Conservation (phyloP, 1,140 invertebrate genomes). For the Orchestia grillus region DNA sequence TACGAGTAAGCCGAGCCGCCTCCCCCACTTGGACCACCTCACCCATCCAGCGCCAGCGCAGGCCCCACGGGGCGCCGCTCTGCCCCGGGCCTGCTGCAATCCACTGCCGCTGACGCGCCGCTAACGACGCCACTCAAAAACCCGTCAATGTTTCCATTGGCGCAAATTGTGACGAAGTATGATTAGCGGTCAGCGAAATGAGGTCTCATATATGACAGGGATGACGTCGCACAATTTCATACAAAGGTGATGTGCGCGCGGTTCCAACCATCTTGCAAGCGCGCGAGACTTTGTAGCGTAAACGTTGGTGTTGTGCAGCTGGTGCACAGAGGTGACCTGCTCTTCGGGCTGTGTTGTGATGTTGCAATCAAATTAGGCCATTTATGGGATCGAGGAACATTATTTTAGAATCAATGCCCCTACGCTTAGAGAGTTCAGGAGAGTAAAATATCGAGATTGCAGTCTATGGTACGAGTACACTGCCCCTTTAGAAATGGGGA, state of each 20-base stretch:
- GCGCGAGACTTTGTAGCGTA: not conserved
- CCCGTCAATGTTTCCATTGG: not conserved
- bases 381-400: not conserved
- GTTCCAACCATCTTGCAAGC: not conserved
- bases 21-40: too few relatives aligned
- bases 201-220: slow-evolving; percentile 3
- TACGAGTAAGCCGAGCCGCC: too few relatives aligned
- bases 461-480: too few relatives aligned
- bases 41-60: too few relatives aligned
- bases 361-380: not conserved
- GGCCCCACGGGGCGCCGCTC: too few relatives aligned
- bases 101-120: not conserved
- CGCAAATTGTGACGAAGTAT: slow-evolving; percentile 38
- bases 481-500: too few relatives aligned
- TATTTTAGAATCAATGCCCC: too few relatives aligned
- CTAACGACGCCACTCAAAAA: not conserved
- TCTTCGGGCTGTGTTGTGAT: not conserved
- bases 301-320: not conserved
- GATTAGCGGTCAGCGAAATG: slow-evolving; percentile 24
- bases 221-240: slow-evolving; percentile 2
- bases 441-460: too few relatives aligned
- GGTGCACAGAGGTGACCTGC: not conserved
- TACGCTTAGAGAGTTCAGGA: too few relatives aligned
- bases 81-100: too few relatives aligned
- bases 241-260: not conserved